Percentiles rank a stretch among this genome's conserved stretches.
These are phyloP conservation scores for Zoroaster sp. DNA, from an alignment of 53 echinoderm and acorn worm species.

Conservation along the genomic window DNA sequence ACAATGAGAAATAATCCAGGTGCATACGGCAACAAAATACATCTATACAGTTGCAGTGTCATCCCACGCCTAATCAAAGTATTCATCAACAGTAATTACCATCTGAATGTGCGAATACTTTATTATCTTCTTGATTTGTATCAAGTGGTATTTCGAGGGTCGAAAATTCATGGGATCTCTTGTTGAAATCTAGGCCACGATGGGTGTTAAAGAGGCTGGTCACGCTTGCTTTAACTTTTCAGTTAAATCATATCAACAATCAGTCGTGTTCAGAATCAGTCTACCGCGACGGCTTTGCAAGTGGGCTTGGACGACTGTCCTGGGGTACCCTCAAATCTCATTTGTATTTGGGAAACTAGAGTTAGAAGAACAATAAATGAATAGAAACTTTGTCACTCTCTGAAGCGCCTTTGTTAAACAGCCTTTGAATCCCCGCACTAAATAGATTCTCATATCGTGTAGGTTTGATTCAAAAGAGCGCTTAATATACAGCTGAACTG, in stretches of 20 bases:
- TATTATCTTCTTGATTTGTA: not conserved
- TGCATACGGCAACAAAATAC: not conserved
- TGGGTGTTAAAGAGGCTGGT: not conserved
- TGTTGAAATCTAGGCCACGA: not conserved
- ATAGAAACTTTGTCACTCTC: conserved; percentile 5
- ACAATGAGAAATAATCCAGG: too few species aligned
- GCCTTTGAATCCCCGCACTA: not conserved
- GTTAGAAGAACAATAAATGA: not conserved
- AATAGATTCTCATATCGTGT: not conserved
- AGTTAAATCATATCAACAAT: conserved; percentile 23
- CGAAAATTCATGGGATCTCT: not conserved
- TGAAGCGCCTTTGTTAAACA: not conserved
- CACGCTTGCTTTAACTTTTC: conserved; percentile 37
- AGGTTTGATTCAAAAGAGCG: not conserved
- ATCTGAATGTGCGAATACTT: conserved; percentile 8
- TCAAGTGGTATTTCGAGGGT: not conserved
- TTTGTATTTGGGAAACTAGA: not conserved
- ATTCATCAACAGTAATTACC: not conserved
- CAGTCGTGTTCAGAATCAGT: not conserved
- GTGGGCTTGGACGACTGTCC: not conserved
- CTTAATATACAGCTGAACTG: not conserved
- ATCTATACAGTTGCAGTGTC: not conserved
- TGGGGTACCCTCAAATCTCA: too few species aligned
- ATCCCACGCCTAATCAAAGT: not conserved
- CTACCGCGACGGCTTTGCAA: not conserved